Evolutionary conservation across 2,797 vertebrate genomes (phyloP), one percentile per base, ranked within the genome.

Genomic region (Odontamblyopus lacepedii): DNA sequence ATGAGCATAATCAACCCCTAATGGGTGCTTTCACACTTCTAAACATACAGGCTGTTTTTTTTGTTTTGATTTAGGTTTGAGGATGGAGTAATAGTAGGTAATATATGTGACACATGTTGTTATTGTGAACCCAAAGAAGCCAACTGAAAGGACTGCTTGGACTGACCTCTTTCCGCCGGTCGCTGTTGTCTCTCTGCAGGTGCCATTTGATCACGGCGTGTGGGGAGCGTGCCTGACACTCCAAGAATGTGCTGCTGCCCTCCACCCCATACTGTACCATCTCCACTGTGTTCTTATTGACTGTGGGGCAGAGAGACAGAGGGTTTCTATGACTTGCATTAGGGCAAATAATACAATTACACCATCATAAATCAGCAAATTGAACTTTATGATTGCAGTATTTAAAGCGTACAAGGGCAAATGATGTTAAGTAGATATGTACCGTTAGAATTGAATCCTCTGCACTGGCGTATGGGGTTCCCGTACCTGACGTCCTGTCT

Each of bases 381-480:
- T 55, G 23, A 9, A 57, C 11, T 26, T 26, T 56, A 8, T 56
- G n/a, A 56, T 26, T 26, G 9, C 27, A 60, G 27, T 60, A 60
- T 62, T 62, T 62, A 27, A 13, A 64, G 35, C 30, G 16, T 30
- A 75, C 2, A 12, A 55, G 6, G 60, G 8, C 3, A n/a, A 38
- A 19, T 63, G 9, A 61, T 16, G 56, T 29, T 2, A 61, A 87
- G 90, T 89, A 89, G 90, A 92, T 26, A 12, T 92, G 92, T 84
- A 99, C 98, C 94, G 0, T 98, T 99, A 56, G 97, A 97, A 86
- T 99, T 99, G 83, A 97, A 99, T 41, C 98, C 98, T 7, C 98
- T 94, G 89, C 98, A 99, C 76, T 99, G 98, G 50, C 97, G 94
- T 78, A 98, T 98, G 19, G 98, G 98, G 91, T 99, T 99, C 61